phyloP scores from a whole-genome alignment of 2,888 invertebrate genomes.

The Melinopterus prodromus region DNA sequence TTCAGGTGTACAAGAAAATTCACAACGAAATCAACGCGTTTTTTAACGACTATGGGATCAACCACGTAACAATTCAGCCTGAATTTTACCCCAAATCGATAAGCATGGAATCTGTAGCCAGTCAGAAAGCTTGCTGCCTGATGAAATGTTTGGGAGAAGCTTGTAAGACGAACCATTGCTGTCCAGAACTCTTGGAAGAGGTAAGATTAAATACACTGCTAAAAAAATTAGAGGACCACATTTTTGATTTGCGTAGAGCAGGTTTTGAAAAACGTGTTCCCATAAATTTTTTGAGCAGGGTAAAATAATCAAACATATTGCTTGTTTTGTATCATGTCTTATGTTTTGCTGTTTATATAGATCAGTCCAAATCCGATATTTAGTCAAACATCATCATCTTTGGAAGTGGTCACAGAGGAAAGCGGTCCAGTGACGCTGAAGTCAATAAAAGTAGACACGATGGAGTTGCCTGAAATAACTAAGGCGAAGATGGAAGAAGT shows the following conservation, averaged over 20 bases:
- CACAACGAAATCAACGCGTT: constrained; percentile 73
- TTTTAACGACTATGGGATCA: constrained; percentile 82
- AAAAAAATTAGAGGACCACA: too few relatives aligned
- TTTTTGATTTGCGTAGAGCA: too few relatives aligned
- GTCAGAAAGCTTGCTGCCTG: constrained; percentile 55
- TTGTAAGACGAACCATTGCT: constrained; percentile 60
- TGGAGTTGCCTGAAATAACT: background rate
- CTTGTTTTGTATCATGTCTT: too few relatives aligned
- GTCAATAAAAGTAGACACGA: constrained; percentile 7
- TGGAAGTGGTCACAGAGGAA: background rate
- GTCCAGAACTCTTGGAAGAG: constrained; percentile 46
- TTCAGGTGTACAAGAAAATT: constrained; percentile 64
- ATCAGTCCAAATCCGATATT: background rate
- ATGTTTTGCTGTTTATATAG: background rate
- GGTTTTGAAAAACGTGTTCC: too few relatives aligned
- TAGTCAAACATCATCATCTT: background rate
- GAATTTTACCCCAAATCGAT: constrained; percentile 68
- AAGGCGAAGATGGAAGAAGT: constrained; percentile 19
- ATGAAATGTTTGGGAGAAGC: constrained; percentile 59
- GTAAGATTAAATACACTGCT: too few relatives aligned
- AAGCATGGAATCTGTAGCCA: constrained; percentile 48
- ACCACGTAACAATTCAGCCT: constrained; percentile 86
- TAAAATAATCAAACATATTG: background rate
- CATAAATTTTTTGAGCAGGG: too few relatives aligned
- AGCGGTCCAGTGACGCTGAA: background rate